phyloP scores from a whole-genome alignment of 2,113 vertebrate genomes.

The Forbesichthys papilliferus region DNA sequence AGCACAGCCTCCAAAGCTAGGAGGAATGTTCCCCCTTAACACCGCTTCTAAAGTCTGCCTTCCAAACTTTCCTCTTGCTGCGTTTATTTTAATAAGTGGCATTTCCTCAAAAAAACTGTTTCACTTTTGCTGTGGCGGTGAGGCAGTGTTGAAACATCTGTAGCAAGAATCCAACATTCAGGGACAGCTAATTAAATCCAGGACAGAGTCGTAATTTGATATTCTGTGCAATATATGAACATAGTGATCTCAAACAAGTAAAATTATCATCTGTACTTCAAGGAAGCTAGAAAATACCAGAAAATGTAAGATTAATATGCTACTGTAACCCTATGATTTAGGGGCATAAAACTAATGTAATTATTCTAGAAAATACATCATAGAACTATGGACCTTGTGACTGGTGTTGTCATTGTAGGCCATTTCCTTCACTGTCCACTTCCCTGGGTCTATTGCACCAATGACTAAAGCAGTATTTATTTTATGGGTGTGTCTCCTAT shows the following conservation, averaged over 20 bases:
- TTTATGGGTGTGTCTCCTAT: too few relatives aligned
- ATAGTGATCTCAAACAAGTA: not conserved
- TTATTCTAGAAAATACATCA: too few relatives aligned
- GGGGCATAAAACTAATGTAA: too few relatives aligned
- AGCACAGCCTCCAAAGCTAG: slow-evolving; percentile 25
- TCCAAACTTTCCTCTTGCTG: slow-evolving; percentile 15
- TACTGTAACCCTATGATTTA: too few relatives aligned
- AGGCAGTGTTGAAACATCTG: slow-evolving; percentile 24
- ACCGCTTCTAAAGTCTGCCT: slow-evolving; percentile 19
- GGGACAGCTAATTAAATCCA: slow-evolving; percentile 11
- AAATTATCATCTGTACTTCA: too few relatives aligned
- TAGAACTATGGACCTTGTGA: too few relatives aligned
- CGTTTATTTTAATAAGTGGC: slow-evolving; percentile 34
- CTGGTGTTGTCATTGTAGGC: too few relatives aligned
- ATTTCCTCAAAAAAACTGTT: slow-evolving; percentile 34
- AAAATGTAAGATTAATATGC: too few relatives aligned
- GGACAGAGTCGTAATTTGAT: slow-evolving; percentile 1
- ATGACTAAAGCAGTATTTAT: too few relatives aligned
- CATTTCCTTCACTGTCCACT: too few relatives aligned
- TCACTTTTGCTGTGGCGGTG: slow-evolving; percentile 13
- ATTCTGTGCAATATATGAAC: slow-evolving; percentile 6
- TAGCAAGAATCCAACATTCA: not conserved
- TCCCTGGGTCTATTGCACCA: too few relatives aligned
- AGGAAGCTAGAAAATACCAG: too few relatives aligned
- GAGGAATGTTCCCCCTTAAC: slow-evolving; percentile 27